These are phyloP conservation scores for Heterocephalus glaber DNA, from an alignment of 2,113 vertebrate species.

Conservation along the genomic window DNA sequence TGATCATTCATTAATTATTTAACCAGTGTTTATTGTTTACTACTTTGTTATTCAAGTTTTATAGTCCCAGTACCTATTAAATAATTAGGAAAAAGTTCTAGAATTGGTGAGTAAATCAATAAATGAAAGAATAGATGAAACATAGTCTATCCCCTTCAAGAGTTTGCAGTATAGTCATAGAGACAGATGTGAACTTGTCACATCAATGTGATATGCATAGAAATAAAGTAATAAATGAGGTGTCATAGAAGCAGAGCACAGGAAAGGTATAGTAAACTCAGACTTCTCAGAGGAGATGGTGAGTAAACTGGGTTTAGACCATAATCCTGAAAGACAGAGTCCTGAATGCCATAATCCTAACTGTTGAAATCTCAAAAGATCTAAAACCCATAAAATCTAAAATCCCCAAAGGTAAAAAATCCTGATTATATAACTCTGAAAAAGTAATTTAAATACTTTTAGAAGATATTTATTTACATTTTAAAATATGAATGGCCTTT, in stretches of 20 bases:
- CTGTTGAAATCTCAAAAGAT: neutral
- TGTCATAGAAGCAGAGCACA: neutral
- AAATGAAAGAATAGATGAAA: neutral
- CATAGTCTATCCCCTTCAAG: neutral
- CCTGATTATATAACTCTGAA: neutral
- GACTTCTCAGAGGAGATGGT: neutral
- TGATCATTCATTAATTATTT: neutral
- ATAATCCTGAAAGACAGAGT: neutral
- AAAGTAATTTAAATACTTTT: neutral
- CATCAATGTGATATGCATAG: neutral
- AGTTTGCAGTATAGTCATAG: neutral
- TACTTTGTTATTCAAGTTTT: conserved; percentile 16
- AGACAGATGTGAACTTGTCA: neutral
- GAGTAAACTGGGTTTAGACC: neutral
- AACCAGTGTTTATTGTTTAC: neutral
- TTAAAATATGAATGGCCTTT: neutral
- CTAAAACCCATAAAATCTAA: neutral
- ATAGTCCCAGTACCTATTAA: neutral
- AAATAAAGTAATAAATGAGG: neutral
- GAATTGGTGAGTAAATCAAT: neutral
- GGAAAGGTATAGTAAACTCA: neutral
- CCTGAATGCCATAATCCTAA: neutral
- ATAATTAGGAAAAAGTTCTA: conserved; percentile 32
- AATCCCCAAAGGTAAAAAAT: neutral
- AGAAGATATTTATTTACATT: neutral